These are phyloP conservation scores for chimpanzee (Pan troglodytes) DNA, from an alignment of 2,113 vertebrate species.

Conservation along the genomic window NHGRI_mPanTro3-v2.1_pri NC_072408.2:69926001-69926500, in stretches of 20 bases:
- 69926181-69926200: not conserved
- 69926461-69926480: too few species aligned
- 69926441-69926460: too few species aligned
- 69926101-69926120: not conserved
- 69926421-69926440: too few species aligned
- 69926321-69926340: not conserved
- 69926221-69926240: not conserved
- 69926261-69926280: not conserved
- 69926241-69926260: not conserved
- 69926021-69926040: not conserved
- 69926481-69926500: too few species aligned
- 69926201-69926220: not conserved
- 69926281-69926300: not conserved
- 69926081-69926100: not conserved
- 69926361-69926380: not conserved
- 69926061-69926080: not conserved
- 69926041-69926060: not conserved
- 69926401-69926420: not conserved
- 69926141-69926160: accelerated
- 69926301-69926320: not conserved
- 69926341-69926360: not conserved
- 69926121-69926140: not conserved
- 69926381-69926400: not conserved
- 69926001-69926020: not conserved
- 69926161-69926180: not conserved